Base-by-base conservation (phyloP, 1,140 invertebrate species). In the Arion vulgaris region DNA sequence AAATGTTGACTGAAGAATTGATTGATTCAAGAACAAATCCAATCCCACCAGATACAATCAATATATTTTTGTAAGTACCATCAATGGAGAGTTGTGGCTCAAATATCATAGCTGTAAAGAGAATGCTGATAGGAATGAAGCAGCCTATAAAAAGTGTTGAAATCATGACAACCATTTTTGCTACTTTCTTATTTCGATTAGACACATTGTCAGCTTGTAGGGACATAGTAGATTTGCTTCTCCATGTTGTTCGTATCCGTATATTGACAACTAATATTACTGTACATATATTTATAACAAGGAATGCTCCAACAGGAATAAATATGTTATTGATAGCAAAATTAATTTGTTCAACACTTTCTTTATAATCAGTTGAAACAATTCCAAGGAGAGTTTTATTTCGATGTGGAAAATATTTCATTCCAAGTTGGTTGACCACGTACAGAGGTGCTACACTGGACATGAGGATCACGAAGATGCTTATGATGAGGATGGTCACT, bases 311-410 rank as follows among this genome's bases (percentile, higher is more conserved):
- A 36, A 71, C 13, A 19, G 69, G 69, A 23, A 71, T 71, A 36
- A 71, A 32, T 9, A 71, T 34, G 28, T 15, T 71, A 32, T 71
- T 71, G 36, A 71, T 34, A 36, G 28, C 7, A 32, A 15, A 71
- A 38, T 13, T 34, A 19, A 71, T 32, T 38, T 71, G 13, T 36
- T 9, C 69, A 5, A 71, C 69, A 5, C 17, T 19, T 4, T 71
- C 28, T 19, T 32, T 13, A 36, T 71, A 13, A 7, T n/a, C n/a
- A 5, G 69, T 71, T 5, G 13, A 71, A 32, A 71, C 36, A 1
- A 71, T 13, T 5, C 69, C 69, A 32, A 71, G 13, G n/a, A 71
- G 69, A 38, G 69, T 71, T 71, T 71, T 71, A 32, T 71, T 71
- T 38, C 69, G n/a, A 9, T 32, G 1, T 19, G 69, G 69, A 71